Base-by-base conservation (phyloP, 2,113 vertebrate genomes). In the Antigone vipio region DNA sequence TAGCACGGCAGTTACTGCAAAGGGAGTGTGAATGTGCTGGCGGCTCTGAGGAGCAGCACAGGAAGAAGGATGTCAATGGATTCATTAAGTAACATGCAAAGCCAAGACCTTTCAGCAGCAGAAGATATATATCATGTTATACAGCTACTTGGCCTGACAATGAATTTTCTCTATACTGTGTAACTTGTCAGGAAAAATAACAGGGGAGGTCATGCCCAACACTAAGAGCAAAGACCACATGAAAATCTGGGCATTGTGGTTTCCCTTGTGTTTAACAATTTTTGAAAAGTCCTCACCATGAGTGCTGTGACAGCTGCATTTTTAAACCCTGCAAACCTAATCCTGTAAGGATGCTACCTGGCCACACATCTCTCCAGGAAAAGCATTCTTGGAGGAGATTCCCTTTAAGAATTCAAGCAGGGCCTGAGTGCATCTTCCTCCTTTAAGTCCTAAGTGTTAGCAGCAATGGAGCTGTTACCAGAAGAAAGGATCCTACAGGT, bases 1-100 rank as follows among this genome's bases (percentile, higher is more conserved):
- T 11, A 42, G 30, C 21, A 8, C 0, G 0, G 42, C 11, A 38
- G 35, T 29, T 15, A 4, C 50, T 0, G 1, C 4, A 12, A 40
- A 2, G 21, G 35, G 42, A 77, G 45, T 3, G 6, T 4, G 22
- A 63, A 9, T 0, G 4, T 58, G 40, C 59, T 19, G 17, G 49
- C 0, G 0, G 77, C 45, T 62, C 53, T 5, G 1, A 42, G 40
- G 23, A 4, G 50, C 2, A 45, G 50, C 67, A 30, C 17, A 4
- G 74, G 47, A 60, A n/a, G 47, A 15, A 62, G 63, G 64, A 15
- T 49, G 47, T n/a, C 27, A 34, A 3, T 23, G 52, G 20, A 15
- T 27, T 73, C 50, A n/a, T 19, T 15, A 5, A 26, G 30, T 34
- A 60, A 30, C 1, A 2, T 3, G 40, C 35, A 38, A 40, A 34